Base-by-base conservation (phyloP, 2,113 vertebrate species). In the Pluvianellus socialis region DNA sequence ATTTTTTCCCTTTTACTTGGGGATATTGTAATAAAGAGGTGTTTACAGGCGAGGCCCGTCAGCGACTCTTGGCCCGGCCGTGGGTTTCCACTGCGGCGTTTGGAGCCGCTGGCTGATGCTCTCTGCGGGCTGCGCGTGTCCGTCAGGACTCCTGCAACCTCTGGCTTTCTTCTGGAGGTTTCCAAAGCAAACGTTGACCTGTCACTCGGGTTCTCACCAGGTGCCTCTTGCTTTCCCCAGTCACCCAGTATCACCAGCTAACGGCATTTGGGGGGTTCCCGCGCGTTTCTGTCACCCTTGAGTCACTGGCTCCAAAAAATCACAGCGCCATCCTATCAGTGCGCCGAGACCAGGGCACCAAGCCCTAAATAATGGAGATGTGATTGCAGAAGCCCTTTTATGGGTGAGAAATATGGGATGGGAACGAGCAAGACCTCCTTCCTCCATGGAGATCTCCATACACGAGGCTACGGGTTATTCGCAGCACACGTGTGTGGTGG, bases 401-500 rank as follows among this genome's bases (percentile, higher is more conserved):
- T 20, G 35, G 42, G 10, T 9, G 10, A 83, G 32, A 7, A 52
- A 32, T 3, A 5, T 3, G 10, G 33, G 30, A 11, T 24, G 42
- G 42, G 49, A 58, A 74, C 44, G 35, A 74, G 15, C 28, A 52
- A 58, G 38, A 42, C 6, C 6, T 24, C 19, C 14, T 79, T 73
- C 28, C 62, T 52, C 55, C 33, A 6, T 3, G 35, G 7, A 47
- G 6, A 58, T 15, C 42, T 26, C 26, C 12, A 18, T 7, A 44
- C 63, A 13, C 7, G 22, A 44, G 14, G 42, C 49, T 63, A 8
- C 1, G 56, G 49, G 12, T 55, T 10, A 4, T 70, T 56, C 1
- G 3, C 35, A 50, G 80, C 30, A 23, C 17, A 5, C 0, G 0
- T 3, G 1, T 9, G 30, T 6, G 0, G 2, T 12, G 53, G 18